Evolutionary conservation across 2,113 vertebrate species (phyloP).

Genomic region (Odontophorus gujanensis): DNA sequence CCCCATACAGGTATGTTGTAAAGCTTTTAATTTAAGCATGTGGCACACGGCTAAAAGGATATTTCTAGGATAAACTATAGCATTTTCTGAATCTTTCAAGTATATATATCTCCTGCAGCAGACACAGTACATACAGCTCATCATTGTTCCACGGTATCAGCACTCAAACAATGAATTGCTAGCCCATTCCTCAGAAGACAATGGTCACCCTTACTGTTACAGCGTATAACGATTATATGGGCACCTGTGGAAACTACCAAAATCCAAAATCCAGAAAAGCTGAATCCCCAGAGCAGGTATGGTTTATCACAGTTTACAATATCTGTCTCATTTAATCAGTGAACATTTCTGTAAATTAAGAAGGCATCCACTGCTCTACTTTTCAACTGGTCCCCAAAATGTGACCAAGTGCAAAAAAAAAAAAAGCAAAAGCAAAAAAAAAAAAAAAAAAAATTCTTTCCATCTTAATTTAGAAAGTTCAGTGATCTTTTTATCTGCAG

Average conservation of each 20-base stretch:
- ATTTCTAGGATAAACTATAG: background rate
- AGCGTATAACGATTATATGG: background rate
- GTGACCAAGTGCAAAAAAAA: background rate
- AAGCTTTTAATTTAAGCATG: background rate
- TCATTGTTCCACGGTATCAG: background rate
- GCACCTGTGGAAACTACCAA: background rate
- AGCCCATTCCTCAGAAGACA: background rate
- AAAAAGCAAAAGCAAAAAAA: too few species aligned
- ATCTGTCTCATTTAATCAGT: background rate
- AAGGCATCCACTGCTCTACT: background rate
- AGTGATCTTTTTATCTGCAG: background rate
- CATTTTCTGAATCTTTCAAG: background rate
- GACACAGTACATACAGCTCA: background rate
- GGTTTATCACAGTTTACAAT: fast-evolving
- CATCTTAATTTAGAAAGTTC: background rate
- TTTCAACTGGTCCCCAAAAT: background rate
- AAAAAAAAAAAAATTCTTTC: fast-evolving
- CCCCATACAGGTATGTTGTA: background rate
- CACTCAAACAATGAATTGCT: background rate
- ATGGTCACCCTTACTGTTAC: background rate
- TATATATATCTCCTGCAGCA: background rate
- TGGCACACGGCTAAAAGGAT: background rate
- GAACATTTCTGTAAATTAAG: background rate
- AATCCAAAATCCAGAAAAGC: background rate
- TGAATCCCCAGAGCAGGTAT: background rate